Evolutionary conservation across 2,113 vertebrate species (phyloP).

Genomic region (Chroicocephalus ridibundus): DNA sequence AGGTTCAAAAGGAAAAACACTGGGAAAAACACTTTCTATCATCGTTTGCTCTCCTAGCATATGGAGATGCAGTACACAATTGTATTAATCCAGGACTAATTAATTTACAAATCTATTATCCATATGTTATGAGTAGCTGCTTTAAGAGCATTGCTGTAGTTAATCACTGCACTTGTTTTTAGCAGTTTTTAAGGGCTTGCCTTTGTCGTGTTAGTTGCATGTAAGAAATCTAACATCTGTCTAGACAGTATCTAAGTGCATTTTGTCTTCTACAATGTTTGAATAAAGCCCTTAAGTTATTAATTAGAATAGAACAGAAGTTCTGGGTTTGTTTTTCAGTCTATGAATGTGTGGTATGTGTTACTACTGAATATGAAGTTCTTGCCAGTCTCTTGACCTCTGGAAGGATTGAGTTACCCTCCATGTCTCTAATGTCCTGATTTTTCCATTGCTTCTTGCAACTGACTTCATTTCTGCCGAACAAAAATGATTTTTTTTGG

Average conservation of each 20-base stretch:
- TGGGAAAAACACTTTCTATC: background rate
- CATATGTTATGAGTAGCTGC: constrained; percentile 27
- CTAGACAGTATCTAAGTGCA: background rate
- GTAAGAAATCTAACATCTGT: constrained; percentile 35
- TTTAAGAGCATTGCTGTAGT: constrained; percentile 14
- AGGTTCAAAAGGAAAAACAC: background rate
- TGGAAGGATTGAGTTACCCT: constrained; percentile 31
- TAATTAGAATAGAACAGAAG: constrained; percentile 27
- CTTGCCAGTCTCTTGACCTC: constrained; percentile 37
- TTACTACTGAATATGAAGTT: constrained; percentile 12
- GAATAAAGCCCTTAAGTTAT: constrained; percentile 21
- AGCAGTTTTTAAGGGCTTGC: constrained; percentile 34
- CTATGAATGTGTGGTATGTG: constrained; percentile 42
- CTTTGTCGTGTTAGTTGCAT: background rate
- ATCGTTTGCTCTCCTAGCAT: background rate
- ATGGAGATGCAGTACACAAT: constrained; percentile 11
- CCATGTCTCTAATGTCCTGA: background rate
- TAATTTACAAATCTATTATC: constrained; percentile 48
- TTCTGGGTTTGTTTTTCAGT: constrained; percentile 46
- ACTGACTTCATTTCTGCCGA: background rate
- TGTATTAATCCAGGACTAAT: constrained; percentile 38
- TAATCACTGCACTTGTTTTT: constrained; percentile 38
- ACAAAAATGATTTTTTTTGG: constrained; percentile 12
- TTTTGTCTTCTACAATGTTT: background rate
- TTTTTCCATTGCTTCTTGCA: constrained; percentile 46